Conservation (phyloP, 2,113 vertebrate species). For the Orthonyx spaldingii region DNA sequence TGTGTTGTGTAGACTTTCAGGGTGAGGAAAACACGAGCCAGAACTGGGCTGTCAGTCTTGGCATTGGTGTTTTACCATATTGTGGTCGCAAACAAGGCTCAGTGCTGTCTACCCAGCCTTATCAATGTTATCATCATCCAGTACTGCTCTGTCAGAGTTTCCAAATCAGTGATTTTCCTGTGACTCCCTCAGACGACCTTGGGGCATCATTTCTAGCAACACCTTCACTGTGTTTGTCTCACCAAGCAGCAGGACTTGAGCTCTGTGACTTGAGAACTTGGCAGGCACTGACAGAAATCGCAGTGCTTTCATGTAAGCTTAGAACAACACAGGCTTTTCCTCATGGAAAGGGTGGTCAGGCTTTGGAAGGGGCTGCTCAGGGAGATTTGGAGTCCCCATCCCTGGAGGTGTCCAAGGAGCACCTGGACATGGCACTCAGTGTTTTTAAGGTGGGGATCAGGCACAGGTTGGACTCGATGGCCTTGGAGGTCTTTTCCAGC, state of each 20-base stretch:
- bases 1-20: background rate
- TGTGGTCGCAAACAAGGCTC: background rate
- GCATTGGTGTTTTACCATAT: background rate
- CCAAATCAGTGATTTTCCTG: background rate
- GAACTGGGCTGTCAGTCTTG: background rate
- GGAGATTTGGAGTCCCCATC: background rate
- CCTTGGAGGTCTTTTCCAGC: background rate
- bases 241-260: background rate
- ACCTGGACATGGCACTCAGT: background rate
- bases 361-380: background rate
- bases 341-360: background rate
- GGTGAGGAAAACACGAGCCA: background rate
- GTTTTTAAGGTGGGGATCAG: background rate
- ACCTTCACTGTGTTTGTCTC: background rate
- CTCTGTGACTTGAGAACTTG: background rate
- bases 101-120: background rate
- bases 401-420: background rate
- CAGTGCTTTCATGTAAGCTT: background rate
- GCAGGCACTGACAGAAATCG: background rate
- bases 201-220: background rate
- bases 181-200: background rate
- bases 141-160: background rate
- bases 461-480: background rate
- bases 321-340: background rate
- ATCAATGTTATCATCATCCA: background rate